phyloP scores from a whole-genome alignment of 2,113 vertebrate genomes.

The Nanorana parkeri region DNA sequence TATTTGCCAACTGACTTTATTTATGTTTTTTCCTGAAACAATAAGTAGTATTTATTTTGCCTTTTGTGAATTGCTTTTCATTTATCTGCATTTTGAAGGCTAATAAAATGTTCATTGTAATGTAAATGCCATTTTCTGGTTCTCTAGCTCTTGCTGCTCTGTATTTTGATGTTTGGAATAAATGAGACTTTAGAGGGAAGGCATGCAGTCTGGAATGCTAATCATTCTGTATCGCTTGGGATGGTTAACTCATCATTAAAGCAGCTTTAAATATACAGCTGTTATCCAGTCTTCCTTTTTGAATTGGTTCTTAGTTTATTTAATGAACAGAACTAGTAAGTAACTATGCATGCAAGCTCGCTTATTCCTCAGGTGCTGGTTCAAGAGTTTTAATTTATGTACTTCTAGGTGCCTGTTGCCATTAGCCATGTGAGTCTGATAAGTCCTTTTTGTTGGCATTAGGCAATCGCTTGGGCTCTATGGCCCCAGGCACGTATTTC shows the following conservation, averaged over 20 bases:
- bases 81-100: slow-evolving; percentile 41
- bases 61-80: slow-evolving; percentile 15
- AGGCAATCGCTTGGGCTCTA: too few species aligned
- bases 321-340: too few species aligned
- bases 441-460: too few species aligned
- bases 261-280: too few species aligned
- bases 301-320: too few species aligned
- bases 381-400: too few species aligned
- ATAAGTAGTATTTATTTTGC: slow-evolving; percentile 19
- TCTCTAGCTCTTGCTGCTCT: not conserved
- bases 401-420: too few species aligned
- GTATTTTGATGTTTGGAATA: slow-evolving; percentile 30
- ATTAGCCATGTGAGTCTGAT: too few species aligned
- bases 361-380: too few species aligned
- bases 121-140: slow-evolving; percentile 40
- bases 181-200: slow-evolving; percentile 17
- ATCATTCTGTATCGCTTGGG: not conserved
- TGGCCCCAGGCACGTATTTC: too few species aligned
- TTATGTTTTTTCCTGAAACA: not conserved
- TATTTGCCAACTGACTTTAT: slow-evolving; percentile 10
- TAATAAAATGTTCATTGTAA: slow-evolving; percentile 48
- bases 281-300: too few species aligned
- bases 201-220: slow-evolving; percentile 25
- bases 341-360: too few species aligned
- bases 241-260: not conserved